A percentile compares a stretch with the other conserved stretches of the same genome.
phyloP scores from a whole-genome alignment of 2,113 vertebrate genomes.

The Lepus americanus region DNA sequence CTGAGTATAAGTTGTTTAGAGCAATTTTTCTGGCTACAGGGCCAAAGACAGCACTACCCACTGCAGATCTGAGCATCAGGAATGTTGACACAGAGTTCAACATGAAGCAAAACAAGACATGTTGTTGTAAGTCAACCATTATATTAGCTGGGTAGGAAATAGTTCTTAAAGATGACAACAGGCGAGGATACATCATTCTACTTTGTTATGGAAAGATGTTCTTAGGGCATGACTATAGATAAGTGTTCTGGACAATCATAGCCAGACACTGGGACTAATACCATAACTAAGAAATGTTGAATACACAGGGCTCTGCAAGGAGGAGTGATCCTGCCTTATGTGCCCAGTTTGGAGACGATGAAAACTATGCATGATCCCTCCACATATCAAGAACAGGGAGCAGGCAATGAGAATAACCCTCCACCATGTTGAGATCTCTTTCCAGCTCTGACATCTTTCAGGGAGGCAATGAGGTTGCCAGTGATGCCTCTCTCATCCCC shows the following conservation, averaged over 20 bases:
- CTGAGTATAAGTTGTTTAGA: slow-evolving; percentile 82
- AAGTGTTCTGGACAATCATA: background rate
- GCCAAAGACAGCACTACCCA: slow-evolving; percentile 76
- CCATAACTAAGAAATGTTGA: background rate
- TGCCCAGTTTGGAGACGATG: background rate
- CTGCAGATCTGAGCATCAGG: slow-evolving; percentile 72
- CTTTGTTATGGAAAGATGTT: slow-evolving; percentile 66
- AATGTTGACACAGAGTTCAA: slow-evolving; percentile 80
- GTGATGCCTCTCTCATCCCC: background rate
- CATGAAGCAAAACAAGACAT: slow-evolving; percentile 78
- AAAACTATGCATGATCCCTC: background rate
- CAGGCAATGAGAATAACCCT: background rate
- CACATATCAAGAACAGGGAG: background rate
- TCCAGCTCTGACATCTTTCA: background rate
- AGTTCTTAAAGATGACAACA: slow-evolving; percentile 73
- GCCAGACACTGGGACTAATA: background rate
- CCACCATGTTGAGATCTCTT: background rate
- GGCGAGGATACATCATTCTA: slow-evolving; percentile 63
- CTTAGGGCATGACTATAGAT: background rate
- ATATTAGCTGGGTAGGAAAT: slow-evolving; percentile 75
- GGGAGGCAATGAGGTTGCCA: background rate
- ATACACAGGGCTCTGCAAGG: background rate
- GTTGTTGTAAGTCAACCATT: slow-evolving; percentile 80
- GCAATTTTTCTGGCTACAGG: slow-evolving; percentile 79
- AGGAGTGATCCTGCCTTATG: background rate